phyloP scores from a whole-genome alignment of 2,113 vertebrate genomes.

The Tachuris rubrigastra region DNA sequence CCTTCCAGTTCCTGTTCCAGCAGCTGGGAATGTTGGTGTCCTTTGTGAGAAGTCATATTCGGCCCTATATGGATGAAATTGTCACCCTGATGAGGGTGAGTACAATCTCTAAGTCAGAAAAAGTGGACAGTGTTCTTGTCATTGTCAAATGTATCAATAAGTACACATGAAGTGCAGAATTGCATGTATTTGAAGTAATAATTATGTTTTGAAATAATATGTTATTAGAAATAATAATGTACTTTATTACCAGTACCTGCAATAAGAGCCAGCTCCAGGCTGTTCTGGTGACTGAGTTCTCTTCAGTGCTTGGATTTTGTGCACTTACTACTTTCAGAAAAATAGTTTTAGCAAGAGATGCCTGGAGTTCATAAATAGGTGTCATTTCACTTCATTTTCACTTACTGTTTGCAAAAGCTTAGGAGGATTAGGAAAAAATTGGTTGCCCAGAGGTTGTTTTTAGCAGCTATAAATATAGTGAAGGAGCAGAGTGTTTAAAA shows the following conservation, averaged over 20 bases:
- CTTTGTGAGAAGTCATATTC: slow-evolving; percentile 97
- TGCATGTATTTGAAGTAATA: not conserved
- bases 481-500: not conserved
- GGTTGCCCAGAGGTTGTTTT: not conserved
- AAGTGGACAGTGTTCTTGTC: not conserved
- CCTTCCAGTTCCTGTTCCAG: slow-evolving; percentile 91
- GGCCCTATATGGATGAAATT: slow-evolving; percentile 99
- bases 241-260: not conserved
- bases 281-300: not conserved
- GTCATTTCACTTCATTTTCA: not conserved
- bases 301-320: not conserved
- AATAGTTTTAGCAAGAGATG: not conserved
- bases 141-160: not conserved
- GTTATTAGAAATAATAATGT: not conserved
- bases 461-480: not conserved
- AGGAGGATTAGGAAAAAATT: not conserved
- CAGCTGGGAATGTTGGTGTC: slow-evolving; percentile 98
- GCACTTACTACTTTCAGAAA: not conserved
- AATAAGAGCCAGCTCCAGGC: not conserved
- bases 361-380: not conserved
- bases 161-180: not conserved
- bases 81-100: slow-evolving; percentile 97
- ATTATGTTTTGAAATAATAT: not conserved
- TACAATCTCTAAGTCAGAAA: not conserved
- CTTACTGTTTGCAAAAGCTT: not conserved